phyloP scores from a whole-genome alignment of 2,888 invertebrate species.

The Zhuqinia jingwanae region DNA sequence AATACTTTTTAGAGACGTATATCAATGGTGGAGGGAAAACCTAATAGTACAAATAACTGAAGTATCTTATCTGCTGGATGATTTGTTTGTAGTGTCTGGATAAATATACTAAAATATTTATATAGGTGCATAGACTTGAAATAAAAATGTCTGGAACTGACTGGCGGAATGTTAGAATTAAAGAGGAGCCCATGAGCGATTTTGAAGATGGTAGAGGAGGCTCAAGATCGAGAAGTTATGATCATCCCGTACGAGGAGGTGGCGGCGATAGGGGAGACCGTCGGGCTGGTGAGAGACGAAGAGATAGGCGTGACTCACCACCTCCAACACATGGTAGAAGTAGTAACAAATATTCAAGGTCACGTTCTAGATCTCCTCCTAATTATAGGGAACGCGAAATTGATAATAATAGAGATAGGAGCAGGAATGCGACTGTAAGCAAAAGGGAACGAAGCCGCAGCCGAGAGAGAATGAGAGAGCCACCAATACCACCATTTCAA shows the following conservation, averaged over 20 bases:
- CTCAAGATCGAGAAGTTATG: slow-evolving; percentile 11
- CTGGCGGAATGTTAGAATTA: slow-evolving; percentile 72
- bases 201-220: slow-evolving; percentile 53
- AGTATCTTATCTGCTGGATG: too few relatives aligned
- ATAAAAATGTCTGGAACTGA: slow-evolving; percentile 46
- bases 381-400: slow-evolving; percentile 32
- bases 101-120: too few relatives aligned
- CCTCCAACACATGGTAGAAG: slow-evolving; percentile 31
- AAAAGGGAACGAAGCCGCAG: slow-evolving; percentile 47
- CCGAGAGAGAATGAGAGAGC: slow-evolving; percentile 37
- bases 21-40: too few relatives aligned
- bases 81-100: too few relatives aligned
- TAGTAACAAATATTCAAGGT: slow-evolving; percentile 41
- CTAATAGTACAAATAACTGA: too few relatives aligned
- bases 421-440: slow-evolving; percentile 30
- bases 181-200: slow-evolving; percentile 74
- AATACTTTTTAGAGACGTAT: too few relatives aligned
- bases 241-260: not conserved
- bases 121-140: too few relatives aligned
- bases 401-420: slow-evolving; percentile 1
- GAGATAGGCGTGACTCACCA: slow-evolving; percentile 46
- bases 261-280: slow-evolving; percentile 29
- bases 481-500: too few relatives aligned
- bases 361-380: slow-evolving; percentile 45
- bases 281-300: slow-evolving; percentile 41